Evolutionary conservation across 2,888 invertebrate genomes (phyloP).

Genomic region (Drosophila seclusa): DNA sequence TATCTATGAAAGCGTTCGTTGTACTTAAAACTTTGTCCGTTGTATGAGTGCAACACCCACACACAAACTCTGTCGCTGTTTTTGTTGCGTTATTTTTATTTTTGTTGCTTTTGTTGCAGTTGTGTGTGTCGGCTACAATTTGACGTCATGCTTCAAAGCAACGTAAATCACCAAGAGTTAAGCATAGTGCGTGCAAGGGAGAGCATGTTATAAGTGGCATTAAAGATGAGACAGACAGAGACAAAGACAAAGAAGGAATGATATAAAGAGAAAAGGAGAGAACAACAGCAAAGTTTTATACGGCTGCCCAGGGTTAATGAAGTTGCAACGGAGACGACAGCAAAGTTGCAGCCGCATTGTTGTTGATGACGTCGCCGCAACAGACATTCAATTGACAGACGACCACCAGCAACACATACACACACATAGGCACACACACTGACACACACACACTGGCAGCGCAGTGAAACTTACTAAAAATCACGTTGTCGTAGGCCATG

Average conservation of each 20-base stretch:
- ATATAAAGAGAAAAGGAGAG: constrained; percentile 11
- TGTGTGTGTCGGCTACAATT: constrained; percentile 59
- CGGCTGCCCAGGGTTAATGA: constrained; percentile 67
- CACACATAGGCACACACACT: constrained; percentile 23
- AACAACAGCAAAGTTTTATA: constrained; percentile 31
- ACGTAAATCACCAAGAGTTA: constrained; percentile 66
- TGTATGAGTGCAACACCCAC: constrained; percentile 58
- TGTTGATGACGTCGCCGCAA: constrained; percentile 61
- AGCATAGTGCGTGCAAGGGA: constrained; percentile 25
- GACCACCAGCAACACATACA: constrained; percentile 60
- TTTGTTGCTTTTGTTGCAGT: constrained; percentile 27
- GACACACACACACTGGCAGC: constrained; percentile 12
- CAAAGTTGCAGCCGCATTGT: constrained; percentile 63
- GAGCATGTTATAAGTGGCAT: constrained; percentile 7
- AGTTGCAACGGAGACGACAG: constrained; percentile 66
- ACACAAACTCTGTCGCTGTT: constrained; percentile 23
- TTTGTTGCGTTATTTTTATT: constrained; percentile 34
- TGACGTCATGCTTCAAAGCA: constrained; percentile 75
- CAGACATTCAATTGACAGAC: constrained; percentile 77
- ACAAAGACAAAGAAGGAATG: neutral
- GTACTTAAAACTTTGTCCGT: constrained; percentile 35
- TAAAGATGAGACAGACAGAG: constrained; percentile 1
- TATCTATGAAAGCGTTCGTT: constrained; percentile 24
- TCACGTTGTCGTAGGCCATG: constrained; percentile 82
- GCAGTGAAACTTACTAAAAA: constrained; percentile 71